Evolutionary conservation across 2,888 invertebrate species (phyloP), one percentile per base, ranked within the genome.

Genomic region (Petrophora chlorosata): DNA sequence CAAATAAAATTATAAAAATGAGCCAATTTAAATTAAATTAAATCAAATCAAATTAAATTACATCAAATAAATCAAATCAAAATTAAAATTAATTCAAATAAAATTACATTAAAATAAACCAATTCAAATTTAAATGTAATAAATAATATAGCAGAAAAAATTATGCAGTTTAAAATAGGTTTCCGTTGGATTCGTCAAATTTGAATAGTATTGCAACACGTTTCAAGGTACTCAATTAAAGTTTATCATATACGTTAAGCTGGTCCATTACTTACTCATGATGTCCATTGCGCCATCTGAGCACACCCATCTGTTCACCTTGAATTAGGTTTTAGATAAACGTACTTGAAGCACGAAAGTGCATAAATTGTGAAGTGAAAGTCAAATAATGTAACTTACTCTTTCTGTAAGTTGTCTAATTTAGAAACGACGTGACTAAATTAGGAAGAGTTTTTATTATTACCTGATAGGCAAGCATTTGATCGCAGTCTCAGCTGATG

Each of bases 331-430:
- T 45, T 45, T 23, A 15, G 22, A 43, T 46, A 32, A 25, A 28
- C 17, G 34, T 19, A 44, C 47, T 48, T 44, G 28, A 34, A 32
- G 7, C 46, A 44, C 29, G 47, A 53, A 55, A 52, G 48, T 52
- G 44, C 42, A 50, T 58, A 53, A 56, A 56, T 48, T 49, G 22
- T 44, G 5, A 44, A 56, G 53, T 55, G 56, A 59, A 56, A 59
- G 55, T 59, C 26, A 17, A 34, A 39, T 26, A n/a, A 16, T 26
- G 35, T 47, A 39, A 38, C 33, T 38, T 34, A 17, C 22, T 38
- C 23, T 32, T 32, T 17, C 10, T n/a, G n/a, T 22, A 16, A 5
- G 9, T n/a, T 23, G 46, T 22, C 33, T 17, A 15, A 5, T 23
- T 26, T 7, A 17, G 7, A 46, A 28, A n/a, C 14, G 26, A 10